Conservation (phyloP, 2,797 vertebrate species). For the Odontamblyopus lacepedii region DNA sequence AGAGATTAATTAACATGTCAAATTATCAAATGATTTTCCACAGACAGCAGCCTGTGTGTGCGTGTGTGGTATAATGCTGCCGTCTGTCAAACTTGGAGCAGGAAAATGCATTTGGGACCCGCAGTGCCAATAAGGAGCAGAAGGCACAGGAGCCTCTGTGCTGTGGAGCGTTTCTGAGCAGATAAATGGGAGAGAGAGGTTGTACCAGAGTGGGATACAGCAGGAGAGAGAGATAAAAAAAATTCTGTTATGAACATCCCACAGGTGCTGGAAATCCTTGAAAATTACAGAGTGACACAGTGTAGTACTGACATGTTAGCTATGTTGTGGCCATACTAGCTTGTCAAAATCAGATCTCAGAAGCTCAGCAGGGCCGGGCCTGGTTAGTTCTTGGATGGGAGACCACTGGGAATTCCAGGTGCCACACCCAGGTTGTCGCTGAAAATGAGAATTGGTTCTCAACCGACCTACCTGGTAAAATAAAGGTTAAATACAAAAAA, state of each 20-base stretch:
- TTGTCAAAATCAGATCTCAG: too few relatives aligned
- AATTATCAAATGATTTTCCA: constrained; percentile 10
- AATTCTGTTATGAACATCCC: not conserved
- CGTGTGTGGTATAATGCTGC: constrained; percentile 19
- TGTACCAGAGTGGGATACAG: constrained; percentile 5
- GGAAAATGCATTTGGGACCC: constrained; percentile 23
- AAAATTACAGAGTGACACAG: not conserved
- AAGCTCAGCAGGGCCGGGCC: too few relatives aligned
- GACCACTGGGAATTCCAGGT: too few relatives aligned
- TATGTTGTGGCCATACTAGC: not conserved
- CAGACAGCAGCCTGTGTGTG: constrained; percentile 14
- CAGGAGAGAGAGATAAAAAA: not conserved
- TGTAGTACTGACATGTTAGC: not conserved
- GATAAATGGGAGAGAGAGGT: constrained; percentile 24
- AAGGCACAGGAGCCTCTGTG: constrained; percentile 30
- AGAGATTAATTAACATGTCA: constrained; percentile 27
- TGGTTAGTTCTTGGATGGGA: too few relatives aligned
- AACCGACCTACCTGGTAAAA: too few relatives aligned
- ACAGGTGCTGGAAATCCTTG: not conserved
- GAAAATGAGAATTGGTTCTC: too few relatives aligned
- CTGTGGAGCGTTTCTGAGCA: constrained; percentile 36
- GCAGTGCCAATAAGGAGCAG: constrained; percentile 16
- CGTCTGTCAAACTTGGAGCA: constrained; percentile 19
- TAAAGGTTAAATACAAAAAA: too few relatives aligned
- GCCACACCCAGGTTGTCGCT: too few relatives aligned